These are phyloP conservation scores for Whitmania pigra DNA, from an alignment of 1,140 invertebrate species.

Conservation along the genomic window DNA sequence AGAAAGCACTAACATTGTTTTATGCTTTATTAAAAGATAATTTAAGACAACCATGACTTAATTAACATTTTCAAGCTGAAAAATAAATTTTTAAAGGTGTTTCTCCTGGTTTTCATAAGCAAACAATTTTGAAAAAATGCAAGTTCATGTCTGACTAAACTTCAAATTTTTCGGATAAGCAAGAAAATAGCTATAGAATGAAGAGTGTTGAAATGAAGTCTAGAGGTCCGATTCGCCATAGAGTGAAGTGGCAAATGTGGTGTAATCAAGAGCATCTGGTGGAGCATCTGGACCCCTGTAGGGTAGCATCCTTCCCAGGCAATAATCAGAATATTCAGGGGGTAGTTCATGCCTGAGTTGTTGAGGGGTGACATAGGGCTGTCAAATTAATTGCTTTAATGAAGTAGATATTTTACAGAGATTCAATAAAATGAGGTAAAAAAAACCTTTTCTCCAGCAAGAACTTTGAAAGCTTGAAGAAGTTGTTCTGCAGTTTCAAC, in stretches of 20 bases:
- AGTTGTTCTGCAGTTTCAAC: slow-evolving; percentile 66
- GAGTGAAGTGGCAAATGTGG: slow-evolving; percentile 93
- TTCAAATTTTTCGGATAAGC: too few relatives aligned
- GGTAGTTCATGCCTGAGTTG: slow-evolving; percentile 90
- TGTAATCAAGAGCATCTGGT: slow-evolving; percentile 86
- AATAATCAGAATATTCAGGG: slow-evolving; percentile 97
- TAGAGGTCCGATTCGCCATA: slow-evolving; percentile 61
- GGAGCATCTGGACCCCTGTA: slow-evolving; percentile 57
- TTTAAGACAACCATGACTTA: too few relatives aligned
- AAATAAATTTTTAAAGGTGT: too few relatives aligned
- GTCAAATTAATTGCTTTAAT: background rate
- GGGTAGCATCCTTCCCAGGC: slow-evolving; percentile 92
- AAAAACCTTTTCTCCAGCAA: slow-evolving; percentile 88
- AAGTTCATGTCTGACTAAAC: too few relatives aligned
- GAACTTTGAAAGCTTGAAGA: slow-evolving; percentile 97
- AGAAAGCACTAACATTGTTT: too few relatives aligned
- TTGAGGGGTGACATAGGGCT: slow-evolving; percentile 94
- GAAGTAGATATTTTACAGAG: background rate
- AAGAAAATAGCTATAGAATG: too few relatives aligned
- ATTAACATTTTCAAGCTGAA: too few relatives aligned
- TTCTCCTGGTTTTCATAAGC: too few relatives aligned
- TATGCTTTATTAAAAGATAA: too few relatives aligned
- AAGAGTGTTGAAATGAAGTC: background rate
- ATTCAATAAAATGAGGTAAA: background rate
- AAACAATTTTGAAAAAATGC: too few relatives aligned